Conservation (phyloP, 2,888 invertebrate genomes). For the Cryptocheilus praepositus region DNA sequence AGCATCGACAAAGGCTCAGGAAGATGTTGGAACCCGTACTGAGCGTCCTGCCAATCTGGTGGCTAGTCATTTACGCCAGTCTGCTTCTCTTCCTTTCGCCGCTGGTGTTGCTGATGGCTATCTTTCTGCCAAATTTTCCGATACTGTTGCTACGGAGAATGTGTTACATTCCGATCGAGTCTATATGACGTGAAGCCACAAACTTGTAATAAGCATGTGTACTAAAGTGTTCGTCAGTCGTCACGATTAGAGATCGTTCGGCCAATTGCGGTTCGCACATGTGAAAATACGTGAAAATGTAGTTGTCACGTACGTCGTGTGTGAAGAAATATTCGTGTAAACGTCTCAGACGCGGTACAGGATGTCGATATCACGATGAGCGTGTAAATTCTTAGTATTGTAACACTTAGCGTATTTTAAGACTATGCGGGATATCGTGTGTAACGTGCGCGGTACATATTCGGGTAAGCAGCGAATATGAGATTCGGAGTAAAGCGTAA, state of each 20-base stretch:
- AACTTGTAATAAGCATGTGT: too few relatives aligned
- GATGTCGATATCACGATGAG: not conserved
- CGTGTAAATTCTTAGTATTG: not conserved
- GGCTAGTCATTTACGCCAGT: constrained; percentile 80
- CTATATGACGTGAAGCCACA: constrained; percentile 67
- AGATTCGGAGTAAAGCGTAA: not conserved
- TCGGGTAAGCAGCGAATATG: not conserved
- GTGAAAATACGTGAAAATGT: too few relatives aligned
- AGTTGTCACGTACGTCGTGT: too few relatives aligned
- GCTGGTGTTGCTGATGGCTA: constrained; percentile 80
- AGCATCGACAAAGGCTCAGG: constrained; percentile 1
- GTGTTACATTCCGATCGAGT: constrained; percentile 82
- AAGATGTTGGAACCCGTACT: constrained; percentile 64
- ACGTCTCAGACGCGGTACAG: not conserved
- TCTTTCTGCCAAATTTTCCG: constrained; percentile 83
- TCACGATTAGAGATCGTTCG: too few relatives aligned
- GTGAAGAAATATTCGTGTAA: not conserved
- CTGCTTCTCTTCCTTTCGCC: constrained; percentile 82
- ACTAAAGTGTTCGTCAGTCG: too few relatives aligned
- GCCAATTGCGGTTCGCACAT: too few relatives aligned
- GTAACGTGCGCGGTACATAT: not conserved
- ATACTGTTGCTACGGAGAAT: constrained; percentile 81
- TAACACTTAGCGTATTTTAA: too few relatives aligned
- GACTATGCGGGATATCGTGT: too few relatives aligned
- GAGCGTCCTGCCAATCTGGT: constrained; percentile 77